Conservation (phyloP, 2,888 invertebrate genomes). For the Morpho helenor region DNA sequence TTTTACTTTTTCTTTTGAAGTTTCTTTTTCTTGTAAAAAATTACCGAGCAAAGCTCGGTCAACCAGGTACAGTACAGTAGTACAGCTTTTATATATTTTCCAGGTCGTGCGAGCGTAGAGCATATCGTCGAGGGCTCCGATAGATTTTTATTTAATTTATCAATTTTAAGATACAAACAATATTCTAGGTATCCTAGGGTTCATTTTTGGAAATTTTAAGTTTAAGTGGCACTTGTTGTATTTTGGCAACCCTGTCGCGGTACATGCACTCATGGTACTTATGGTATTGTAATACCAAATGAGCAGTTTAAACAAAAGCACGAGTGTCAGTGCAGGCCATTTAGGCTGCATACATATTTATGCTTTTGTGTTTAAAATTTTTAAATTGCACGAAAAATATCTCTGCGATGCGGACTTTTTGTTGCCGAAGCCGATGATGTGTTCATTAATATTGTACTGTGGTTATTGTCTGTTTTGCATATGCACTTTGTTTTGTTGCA, state of each 20-base stretch:
- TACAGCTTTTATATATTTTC: no score
- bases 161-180: no score
- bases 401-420: conserved; percentile 9
- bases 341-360: conserved; percentile 25
- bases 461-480: background rate
- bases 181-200: background rate
- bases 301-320: conserved; percentile 27
- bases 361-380: conserved; percentile 21
- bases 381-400: conserved; percentile 12
- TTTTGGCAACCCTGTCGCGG: conserved; percentile 4
- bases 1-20: no score
- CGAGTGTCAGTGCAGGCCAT: conserved; percentile 25
- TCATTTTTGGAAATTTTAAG: background rate
- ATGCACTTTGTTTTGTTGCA: background rate
- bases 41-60: no score
- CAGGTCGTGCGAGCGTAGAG: no score
- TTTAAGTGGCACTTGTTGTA: background rate
- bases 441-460: conserved; percentile 8
- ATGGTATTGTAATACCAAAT: conserved; percentile 26
- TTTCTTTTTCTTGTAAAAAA: no score
- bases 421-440: conserved; percentile 10
- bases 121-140: no score
- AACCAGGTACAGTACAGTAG: no score
- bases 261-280: conserved; percentile 16
- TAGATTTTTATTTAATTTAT: no score